These are phyloP conservation scores for Ecliptopera silaceata DNA, from an alignment of 2,888 invertebrate genomes.

Conservation along the genomic window DNA sequence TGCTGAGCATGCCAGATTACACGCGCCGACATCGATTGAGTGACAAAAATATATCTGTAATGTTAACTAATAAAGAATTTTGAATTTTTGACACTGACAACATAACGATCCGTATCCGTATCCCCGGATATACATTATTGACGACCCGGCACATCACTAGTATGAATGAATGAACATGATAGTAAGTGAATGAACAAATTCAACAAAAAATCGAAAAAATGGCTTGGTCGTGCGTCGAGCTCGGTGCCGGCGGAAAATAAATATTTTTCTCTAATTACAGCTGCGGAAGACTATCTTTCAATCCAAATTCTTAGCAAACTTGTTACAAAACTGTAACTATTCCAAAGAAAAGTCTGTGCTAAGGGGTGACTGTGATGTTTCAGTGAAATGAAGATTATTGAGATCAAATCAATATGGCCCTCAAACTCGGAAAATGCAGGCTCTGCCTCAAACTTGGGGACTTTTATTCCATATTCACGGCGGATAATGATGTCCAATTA, in stretches of 20 bases:
- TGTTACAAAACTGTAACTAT: neutral
- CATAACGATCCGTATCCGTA: too few species aligned
- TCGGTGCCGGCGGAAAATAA: conserved; percentile 16
- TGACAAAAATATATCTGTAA: too few species aligned
- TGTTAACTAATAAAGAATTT: too few species aligned
- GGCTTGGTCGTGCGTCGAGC: conserved; percentile 10
- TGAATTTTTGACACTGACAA: too few species aligned
- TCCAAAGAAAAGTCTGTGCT: conserved; percentile 11
- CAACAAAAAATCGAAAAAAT: conserved; percentile 2
- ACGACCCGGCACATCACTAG: too few species aligned
- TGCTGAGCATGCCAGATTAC: too few species aligned
- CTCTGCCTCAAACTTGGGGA: conserved; percentile 81
- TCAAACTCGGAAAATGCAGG: conserved; percentile 81
- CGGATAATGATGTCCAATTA: conserved; percentile 75
- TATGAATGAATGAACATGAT: neutral
- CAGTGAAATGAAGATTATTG: conserved; percentile 64
- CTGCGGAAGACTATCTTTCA: neutral
- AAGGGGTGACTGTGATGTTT: conserved; percentile 52
- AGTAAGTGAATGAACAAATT: too few species aligned
- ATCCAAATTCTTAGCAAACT: neutral
- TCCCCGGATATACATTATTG: too few species aligned
- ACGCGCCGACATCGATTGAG: too few species aligned
- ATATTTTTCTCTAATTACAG: neutral
- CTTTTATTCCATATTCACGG: conserved; percentile 79
- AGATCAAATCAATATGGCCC: conserved; percentile 79